A percentile compares a stretch with the other conserved stretches of the same genome.
Conservation (phyloP, 2,797 vertebrate species). For the Tauraco hartlaubi region DNA sequence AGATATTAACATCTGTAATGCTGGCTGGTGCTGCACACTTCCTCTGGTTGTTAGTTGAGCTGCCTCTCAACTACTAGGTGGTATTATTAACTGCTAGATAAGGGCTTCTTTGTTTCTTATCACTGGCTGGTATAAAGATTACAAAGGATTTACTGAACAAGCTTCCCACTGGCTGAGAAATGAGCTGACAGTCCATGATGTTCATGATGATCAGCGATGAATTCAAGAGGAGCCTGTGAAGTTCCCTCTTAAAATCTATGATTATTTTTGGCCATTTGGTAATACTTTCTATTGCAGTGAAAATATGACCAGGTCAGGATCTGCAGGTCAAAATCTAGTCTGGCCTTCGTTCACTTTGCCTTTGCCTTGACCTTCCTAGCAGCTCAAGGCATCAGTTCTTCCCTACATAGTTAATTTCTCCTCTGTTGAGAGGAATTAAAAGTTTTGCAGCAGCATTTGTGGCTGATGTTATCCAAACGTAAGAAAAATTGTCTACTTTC, state of each 20-base stretch:
- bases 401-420: not conserved
- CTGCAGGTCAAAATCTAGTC: not conserved
- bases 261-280: not conserved
- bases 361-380: not conserved
- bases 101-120: not conserved
- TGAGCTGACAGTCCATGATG: not conserved
- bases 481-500: constrained; percentile 66
- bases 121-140: not conserved
- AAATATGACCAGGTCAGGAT: not conserved
- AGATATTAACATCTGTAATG: not conserved
- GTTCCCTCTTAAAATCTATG: not conserved
- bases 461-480: not conserved
- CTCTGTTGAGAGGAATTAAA: not conserved
- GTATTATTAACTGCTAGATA: not conserved
- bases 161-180: not conserved
- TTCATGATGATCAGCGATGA: not conserved
- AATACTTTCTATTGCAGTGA: not conserved
- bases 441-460: not conserved
- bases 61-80: not conserved
- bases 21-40: not conserved
- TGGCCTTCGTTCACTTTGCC: not conserved
- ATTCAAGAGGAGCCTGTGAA: not conserved
- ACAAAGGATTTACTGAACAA: not conserved
- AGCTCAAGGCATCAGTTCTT: not conserved
- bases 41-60: not conserved